These are phyloP conservation scores for Brassicogethes aeneus DNA, from an alignment of 2,888 invertebrate genomes.

Conservation along the genomic window DNA sequence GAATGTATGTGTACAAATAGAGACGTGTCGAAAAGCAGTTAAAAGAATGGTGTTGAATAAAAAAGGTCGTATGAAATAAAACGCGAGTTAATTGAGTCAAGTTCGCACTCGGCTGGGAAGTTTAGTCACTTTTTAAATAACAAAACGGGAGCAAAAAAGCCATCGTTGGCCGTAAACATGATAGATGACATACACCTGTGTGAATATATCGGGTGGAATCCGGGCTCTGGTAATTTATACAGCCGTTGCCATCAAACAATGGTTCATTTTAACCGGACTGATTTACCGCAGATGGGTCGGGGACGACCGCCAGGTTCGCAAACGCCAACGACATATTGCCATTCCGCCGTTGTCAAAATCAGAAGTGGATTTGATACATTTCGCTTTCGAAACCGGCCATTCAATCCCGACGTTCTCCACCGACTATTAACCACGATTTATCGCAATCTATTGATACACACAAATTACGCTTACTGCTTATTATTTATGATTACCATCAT, in stretches of 20 bases:
- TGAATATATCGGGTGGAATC: slow-evolving; percentile 26
- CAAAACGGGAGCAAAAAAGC: neutral
- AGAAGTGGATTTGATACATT: neutral
- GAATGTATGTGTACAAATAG: no score
- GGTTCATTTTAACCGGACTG: slow-evolving; percentile 28
- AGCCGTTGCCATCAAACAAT: slow-evolving; percentile 29
- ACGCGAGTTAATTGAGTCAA: neutral
- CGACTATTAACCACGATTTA: neutral
- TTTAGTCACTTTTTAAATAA: neutral
- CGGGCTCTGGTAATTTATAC: slow-evolving; percentile 29
- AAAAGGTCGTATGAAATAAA: no score
- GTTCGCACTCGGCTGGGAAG: neutral
- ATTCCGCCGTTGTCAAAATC: neutral
- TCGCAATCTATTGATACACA: neutral
- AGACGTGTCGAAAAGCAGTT: no score
- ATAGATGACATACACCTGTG: slow-evolving; percentile 26
- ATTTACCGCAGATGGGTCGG: slow-evolving; percentile 27
- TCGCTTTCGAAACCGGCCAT: neutral
- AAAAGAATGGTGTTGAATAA: no score
- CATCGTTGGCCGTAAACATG: slow-evolving; percentile 15
- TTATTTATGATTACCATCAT: no score
- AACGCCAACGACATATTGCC: slow-evolving; percentile 2
- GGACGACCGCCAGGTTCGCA: slow-evolving; percentile 9
- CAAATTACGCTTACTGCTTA: neutral
- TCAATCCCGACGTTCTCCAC: no score